Percentiles rank a stretch among this genome's conserved stretches.
phyloP scores from a whole-genome alignment of 2,113 vertebrate species.

The Acanthisitta chloris region DNA sequence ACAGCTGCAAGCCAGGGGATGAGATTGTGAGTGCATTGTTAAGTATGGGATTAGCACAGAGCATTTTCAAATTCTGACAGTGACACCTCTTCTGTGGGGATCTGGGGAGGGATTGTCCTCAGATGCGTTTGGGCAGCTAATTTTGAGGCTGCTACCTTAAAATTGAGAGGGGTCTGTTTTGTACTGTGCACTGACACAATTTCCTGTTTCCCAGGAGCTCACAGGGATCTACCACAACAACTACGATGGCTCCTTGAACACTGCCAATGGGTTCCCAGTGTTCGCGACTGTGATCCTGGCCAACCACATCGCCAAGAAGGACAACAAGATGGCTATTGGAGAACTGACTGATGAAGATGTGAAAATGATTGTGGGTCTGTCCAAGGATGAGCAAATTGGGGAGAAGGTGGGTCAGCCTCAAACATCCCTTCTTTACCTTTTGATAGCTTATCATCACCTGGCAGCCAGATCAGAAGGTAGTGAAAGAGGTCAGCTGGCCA shows the following conservation, averaged over 20 bases:
- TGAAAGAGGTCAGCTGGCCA: background rate
- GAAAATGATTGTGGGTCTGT: slow-evolving; percentile 87
- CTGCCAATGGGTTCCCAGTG: slow-evolving; percentile 91
- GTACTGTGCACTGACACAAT: background rate
- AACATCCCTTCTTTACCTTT: background rate
- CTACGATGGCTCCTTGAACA: slow-evolving; percentile 95
- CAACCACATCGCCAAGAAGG: slow-evolving; percentile 90
- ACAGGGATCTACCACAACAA: slow-evolving; percentile 98
- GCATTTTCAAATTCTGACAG: background rate
- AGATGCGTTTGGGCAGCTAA: background rate
- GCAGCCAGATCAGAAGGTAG: background rate
- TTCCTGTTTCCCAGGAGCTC: slow-evolving; percentile 79
- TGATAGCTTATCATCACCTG: background rate
- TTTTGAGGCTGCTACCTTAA: background rate
- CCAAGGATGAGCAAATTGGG: slow-evolving; percentile 92
- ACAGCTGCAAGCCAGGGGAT: slow-evolving; percentile 94
- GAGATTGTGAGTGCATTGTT: slow-evolving; percentile 85
- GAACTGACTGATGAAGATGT: slow-evolving; percentile 96
- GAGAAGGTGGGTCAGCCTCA: slow-evolving; percentile 81
- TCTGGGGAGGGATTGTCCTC: background rate
- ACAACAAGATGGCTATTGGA: slow-evolving; percentile 86
- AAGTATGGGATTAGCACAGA: background rate
- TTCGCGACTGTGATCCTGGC: slow-evolving; percentile 96
- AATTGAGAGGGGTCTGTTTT: background rate
- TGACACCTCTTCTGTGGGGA: accelerated